These are phyloP conservation scores for Lutjanus erythropterus DNA, from an alignment of 2,113 vertebrate species.

Conservation along the genomic window DNA sequence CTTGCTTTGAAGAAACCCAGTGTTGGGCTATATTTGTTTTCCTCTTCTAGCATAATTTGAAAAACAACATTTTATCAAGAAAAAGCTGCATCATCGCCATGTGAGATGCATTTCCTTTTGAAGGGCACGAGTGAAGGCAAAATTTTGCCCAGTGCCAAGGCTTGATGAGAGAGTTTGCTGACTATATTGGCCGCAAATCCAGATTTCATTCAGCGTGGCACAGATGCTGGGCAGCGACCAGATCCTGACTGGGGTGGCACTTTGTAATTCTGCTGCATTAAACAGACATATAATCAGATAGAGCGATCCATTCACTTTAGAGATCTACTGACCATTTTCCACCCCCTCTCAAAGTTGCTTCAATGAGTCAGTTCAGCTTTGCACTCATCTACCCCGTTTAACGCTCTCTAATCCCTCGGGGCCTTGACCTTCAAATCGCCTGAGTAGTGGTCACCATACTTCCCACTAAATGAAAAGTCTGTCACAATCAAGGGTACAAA, in stretches of 20 bases:
- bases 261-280: conserved; percentile 51
- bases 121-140: not conserved
- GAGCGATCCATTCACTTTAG: conserved; percentile 55
- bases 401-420: conserved; percentile 66
- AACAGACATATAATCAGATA: conserved; percentile 51
- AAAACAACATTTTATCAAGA: conserved; percentile 1
- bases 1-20: conserved; percentile 35
- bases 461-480: conserved; percentile 58
- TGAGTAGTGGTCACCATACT: conserved; percentile 36
- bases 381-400: conserved; percentile 59
- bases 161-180: conserved; percentile 26
- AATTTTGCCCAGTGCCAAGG: conserved; percentile 10
- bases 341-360: conserved; percentile 32
- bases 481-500: conserved; percentile 41
- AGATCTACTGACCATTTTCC: conserved; percentile 40
- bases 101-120: conserved; percentile 21
- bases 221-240: conserved; percentile 47
- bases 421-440: conserved; percentile 68
- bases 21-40: conserved; percentile 9
- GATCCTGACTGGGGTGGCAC: conserved; percentile 13
- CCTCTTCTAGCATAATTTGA: not conserved
- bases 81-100: conserved; percentile 18
- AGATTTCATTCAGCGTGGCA: conserved; percentile 31
- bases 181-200: conserved; percentile 12
- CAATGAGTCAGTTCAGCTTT: conserved; percentile 46